These are phyloP conservation scores for Hypomecis punctinalis DNA, from an alignment of 2,888 invertebrate genomes.

Conservation along the genomic window DNA sequence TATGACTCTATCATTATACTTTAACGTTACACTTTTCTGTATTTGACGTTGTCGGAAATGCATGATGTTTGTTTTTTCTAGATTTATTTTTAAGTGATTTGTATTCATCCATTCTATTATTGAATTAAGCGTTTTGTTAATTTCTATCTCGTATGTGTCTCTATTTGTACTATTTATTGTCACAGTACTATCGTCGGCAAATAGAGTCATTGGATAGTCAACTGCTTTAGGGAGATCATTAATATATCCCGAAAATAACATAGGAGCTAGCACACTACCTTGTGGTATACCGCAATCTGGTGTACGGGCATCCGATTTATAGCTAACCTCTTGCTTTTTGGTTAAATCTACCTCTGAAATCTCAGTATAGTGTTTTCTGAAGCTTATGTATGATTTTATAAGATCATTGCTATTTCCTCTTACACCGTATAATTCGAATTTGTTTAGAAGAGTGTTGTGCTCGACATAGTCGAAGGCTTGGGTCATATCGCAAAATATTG, in stretches of 20 bases:
- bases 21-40: neutral
- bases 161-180: neutral
- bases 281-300: conserved; percentile 4
- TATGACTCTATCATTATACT: neutral
- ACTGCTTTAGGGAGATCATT: no score
- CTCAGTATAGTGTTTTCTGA: conserved; percentile 17
- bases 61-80: neutral
- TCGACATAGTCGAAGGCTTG: neutral
- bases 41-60: neutral
- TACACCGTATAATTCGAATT: neutral
- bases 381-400: conserved; percentile 11
- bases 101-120: no score
- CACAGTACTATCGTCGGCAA: neutral
- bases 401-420: neutral
- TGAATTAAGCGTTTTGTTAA: neutral
- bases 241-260: neutral
- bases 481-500: conserved; percentile 4
- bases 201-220: no score
- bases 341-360: conserved; percentile 4
- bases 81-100: no score
- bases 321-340: conserved; percentile 4
- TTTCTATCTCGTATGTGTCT: neutral
- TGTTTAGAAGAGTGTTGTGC: neutral
- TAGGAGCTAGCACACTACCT: neutral
- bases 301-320: neutral